A percentile compares a stretch with the other conserved stretches of the same genome.
These are phyloP conservation scores for Sylvia atricapilla DNA, from an alignment of 2,113 vertebrate species.

Conservation along the genomic window DNA sequence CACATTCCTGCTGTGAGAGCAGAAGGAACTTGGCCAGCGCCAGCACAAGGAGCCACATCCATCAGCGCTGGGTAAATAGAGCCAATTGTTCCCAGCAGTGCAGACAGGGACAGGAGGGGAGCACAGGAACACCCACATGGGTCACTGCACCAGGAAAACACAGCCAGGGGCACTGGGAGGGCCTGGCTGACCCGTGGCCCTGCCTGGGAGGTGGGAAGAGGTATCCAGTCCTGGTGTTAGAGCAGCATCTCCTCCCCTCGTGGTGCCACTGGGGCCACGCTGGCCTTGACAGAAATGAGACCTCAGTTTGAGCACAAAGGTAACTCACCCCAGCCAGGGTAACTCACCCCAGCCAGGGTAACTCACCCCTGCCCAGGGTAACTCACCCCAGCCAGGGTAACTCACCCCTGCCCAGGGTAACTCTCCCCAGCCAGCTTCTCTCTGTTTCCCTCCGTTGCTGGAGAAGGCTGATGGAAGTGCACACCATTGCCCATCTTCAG, in stretches of 20 bases:
- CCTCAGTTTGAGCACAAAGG: background rate
- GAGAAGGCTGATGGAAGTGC: background rate
- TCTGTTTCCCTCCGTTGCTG: background rate
- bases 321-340: background rate
- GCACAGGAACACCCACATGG: background rate
- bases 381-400: background rate
- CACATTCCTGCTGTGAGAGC: background rate
- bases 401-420: background rate
- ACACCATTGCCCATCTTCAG: background rate
- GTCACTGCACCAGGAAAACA: background rate
- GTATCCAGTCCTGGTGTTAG: background rate
- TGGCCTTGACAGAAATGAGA: background rate
- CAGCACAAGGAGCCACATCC: background rate
- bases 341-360: too few relatives aligned
- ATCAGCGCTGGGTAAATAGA: background rate
- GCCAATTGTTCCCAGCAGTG: background rate
- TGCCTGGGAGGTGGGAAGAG: accelerated
- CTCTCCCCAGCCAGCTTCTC: background rate
- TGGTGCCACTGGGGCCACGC: background rate
- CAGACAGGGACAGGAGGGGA: background rate
- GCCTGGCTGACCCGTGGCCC: background rate
- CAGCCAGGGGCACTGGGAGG: background rate
- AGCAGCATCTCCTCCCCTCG: background rate
- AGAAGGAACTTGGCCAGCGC: background rate
- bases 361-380: too few relatives aligned